phyloP scores from a whole-genome alignment of 2,888 invertebrate genomes.

The Melanostoma mellinum region DNA sequence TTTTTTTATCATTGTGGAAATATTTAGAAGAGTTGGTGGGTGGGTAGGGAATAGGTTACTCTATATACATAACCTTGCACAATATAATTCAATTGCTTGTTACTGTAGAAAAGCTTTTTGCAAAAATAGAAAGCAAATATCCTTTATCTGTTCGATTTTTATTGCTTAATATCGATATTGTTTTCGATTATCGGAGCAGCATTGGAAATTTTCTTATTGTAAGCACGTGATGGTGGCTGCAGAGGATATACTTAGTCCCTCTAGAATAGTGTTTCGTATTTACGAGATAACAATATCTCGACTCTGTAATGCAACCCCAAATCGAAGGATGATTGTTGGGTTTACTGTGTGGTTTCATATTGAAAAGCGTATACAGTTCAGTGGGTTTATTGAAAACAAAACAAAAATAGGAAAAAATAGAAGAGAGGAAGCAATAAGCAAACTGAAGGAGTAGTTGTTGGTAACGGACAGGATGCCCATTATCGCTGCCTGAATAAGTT shows the following conservation, averaged over 20 bases:
- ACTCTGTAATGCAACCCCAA: constrained; percentile 39
- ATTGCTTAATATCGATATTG: constrained; percentile 29
- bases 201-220: constrained; percentile 17
- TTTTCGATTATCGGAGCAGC: constrained; percentile 24
- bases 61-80: not conserved
- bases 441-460: not conserved
- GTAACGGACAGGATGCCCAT: no score
- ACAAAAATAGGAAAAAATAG: not conserved
- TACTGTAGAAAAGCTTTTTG: constrained; percentile 28
- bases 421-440: constrained; percentile 1
- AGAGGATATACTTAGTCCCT: constrained; percentile 4
- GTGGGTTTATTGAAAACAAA: constrained; percentile 39
- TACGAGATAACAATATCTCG: constrained; percentile 34
- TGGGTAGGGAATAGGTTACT: no score
- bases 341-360: constrained; percentile 37
- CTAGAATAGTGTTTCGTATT: constrained; percentile 22
- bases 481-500: no score
- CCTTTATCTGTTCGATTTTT: constrained; percentile 6
- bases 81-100: constrained; percentile 46
- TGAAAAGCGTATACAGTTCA: constrained; percentile 46
- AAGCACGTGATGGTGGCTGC: constrained; percentile 17
- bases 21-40: not conserved
- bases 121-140: not conserved
- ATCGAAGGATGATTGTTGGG: constrained; percentile 40
- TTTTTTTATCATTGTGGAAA: not conserved